Conservation (phyloP, 2,888 invertebrate genomes). For the Chrysolina haemoptera region DNA sequence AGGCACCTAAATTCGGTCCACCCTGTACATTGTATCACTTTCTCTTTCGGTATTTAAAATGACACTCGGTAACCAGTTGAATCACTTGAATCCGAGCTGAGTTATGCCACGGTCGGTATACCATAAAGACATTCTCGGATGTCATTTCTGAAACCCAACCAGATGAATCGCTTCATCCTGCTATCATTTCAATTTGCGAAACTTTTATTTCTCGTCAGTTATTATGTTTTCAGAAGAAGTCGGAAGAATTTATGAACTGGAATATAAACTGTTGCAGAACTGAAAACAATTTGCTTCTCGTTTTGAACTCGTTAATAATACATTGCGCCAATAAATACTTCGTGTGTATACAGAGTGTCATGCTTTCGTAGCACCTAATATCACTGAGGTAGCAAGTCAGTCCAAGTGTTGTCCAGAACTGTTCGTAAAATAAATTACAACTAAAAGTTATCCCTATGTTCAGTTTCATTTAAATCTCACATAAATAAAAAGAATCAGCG, state of each 20-base stretch:
- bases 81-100: neutral
- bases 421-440: no score
- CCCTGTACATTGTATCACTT: neutral
- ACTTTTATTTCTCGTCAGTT: constrained; percentile 36
- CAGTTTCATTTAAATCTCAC: no score
- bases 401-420: no score
- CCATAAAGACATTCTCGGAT: constrained; percentile 50
- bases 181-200: constrained; percentile 38
- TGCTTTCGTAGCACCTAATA: no score
- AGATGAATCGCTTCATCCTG: constrained; percentile 40
- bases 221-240: constrained; percentile 27
- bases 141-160: constrained; percentile 46
- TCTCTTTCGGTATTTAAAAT: constrained; percentile 12
- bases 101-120: constrained; percentile 36
- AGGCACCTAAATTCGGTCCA: no score
- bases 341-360: no score
- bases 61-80: neutral
- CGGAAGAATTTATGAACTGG: constrained; percentile 20
- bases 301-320: neutral
- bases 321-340: no score
- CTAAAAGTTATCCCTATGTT: no score
- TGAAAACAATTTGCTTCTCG: constrained; percentile 9
- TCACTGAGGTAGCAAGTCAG: no score
- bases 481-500: no score
- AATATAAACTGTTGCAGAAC: constrained; percentile 13